These are phyloP conservation scores for Tenrec ecaudatus DNA, from an alignment of 2,113 vertebrate species.

Conservation along the genomic window DNA sequence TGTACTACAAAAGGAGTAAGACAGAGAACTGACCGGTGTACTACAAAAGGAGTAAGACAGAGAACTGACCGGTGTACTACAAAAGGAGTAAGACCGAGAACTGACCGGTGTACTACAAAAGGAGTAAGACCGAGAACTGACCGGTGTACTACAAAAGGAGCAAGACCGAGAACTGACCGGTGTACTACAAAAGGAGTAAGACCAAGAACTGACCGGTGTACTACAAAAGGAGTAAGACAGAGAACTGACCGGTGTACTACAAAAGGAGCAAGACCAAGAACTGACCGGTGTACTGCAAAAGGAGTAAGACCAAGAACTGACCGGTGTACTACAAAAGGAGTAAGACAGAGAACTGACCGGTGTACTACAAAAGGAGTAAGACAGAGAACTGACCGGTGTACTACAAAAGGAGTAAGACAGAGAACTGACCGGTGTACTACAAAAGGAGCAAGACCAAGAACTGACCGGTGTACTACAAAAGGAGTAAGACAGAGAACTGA, in stretches of 20 bases:
- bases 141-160: too few species aligned
- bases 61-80: neutral
- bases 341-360: neutral
- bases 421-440: neutral
- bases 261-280: neutral
- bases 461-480: too few species aligned
- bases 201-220: neutral
- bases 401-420: too few species aligned
- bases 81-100: neutral
- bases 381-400: neutral
- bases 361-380: too few species aligned
- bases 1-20: too few species aligned
- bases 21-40: neutral
- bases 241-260: neutral
- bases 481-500: neutral
- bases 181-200: too few species aligned
- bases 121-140: neutral
- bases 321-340: too few species aligned
- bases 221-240: too few species aligned
- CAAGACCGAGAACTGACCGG: neutral
- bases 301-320: neutral
- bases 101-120: too few species aligned
- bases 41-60: too few species aligned
- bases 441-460: neutral
- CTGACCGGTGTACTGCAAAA: too few species aligned